phyloP scores from a whole-genome alignment of 2,113 vertebrate genomes.

The Saimiri boliviensis region DNA sequence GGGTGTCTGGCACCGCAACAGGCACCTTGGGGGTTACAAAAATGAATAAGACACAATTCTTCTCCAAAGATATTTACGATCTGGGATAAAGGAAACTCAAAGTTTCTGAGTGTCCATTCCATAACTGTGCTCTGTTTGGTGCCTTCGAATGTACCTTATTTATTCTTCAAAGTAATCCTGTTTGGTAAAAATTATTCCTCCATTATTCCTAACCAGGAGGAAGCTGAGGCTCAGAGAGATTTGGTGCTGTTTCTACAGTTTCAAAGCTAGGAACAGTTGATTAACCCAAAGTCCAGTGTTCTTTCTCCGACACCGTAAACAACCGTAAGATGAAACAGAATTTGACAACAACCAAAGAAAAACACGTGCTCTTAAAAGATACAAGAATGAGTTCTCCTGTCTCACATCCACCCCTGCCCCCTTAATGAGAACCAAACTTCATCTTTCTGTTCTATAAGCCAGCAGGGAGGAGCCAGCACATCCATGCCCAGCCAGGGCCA shows the following conservation, averaged over 20 bases:
- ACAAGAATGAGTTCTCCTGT: slow-evolving; percentile 38
- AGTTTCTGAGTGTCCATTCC: not conserved
- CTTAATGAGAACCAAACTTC: slow-evolving; percentile 93
- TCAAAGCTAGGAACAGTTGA: not conserved
- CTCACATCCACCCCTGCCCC: slow-evolving; percentile 62
- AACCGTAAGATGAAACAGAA: not conserved
- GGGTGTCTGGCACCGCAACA: not conserved
- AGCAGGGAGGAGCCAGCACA: slow-evolving; percentile 80
- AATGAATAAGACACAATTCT: not conserved
- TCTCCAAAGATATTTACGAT: not conserved
- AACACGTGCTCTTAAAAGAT: not conserved
- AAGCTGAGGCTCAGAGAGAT: not conserved
- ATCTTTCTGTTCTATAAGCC: slow-evolving; percentile 85
- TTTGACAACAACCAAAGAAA: slow-evolving; percentile 44
- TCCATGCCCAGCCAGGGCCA: slow-evolving; percentile 79
- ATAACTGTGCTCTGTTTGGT: too few relatives aligned
- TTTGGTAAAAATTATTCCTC: not conserved
- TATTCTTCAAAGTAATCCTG: not conserved
- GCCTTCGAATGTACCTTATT: not conserved
- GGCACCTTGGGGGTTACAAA: not conserved
- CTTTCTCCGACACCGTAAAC: not conserved
- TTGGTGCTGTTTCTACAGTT: not conserved
- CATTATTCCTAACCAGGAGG: not conserved
- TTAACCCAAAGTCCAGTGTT: not conserved
- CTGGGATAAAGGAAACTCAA: not conserved